Conservation (phyloP, 2,888 invertebrate genomes). For the Lobophora halterata region DNA sequence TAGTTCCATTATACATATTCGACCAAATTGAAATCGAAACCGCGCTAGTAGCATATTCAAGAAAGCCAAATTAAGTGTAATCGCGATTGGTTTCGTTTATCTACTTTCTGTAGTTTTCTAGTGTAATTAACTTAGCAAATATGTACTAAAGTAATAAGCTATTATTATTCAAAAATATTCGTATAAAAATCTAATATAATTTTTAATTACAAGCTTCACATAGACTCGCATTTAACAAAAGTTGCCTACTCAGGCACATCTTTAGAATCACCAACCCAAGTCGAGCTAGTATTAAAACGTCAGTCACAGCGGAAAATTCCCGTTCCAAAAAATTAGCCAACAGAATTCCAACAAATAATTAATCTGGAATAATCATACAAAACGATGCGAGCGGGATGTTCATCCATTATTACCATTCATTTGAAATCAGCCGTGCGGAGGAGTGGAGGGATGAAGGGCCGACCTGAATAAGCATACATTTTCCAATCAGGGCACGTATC, state of each 20-base stretch:
- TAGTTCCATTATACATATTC: too few species aligned
- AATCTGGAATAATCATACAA: slow-evolving; percentile 81
- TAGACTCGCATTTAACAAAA: too few species aligned
- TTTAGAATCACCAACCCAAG: slow-evolving; percentile 38
- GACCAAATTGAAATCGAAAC: too few species aligned
- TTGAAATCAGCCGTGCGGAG: slow-evolving; percentile 78
- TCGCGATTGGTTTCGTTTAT: too few species aligned
- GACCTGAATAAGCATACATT: slow-evolving; percentile 81
- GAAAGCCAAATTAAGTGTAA: too few species aligned
- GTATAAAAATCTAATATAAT: too few species aligned
- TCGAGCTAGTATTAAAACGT: slow-evolving; percentile 75
- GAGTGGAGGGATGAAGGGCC: slow-evolving; percentile 57
- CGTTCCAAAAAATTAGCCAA: slow-evolving; percentile 79
- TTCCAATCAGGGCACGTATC: slow-evolving; percentile 81
- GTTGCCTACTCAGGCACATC: slow-evolving; percentile 4
- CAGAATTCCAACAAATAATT: slow-evolving; percentile 80
- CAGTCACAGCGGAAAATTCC: slow-evolving; percentile 78
- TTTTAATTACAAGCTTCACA: neutral
- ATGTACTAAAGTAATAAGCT: too few species aligned
- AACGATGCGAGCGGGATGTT: slow-evolving; percentile 77
- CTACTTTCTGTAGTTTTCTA: too few species aligned
- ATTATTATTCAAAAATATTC: too few species aligned
- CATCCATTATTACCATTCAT: slow-evolving; percentile 80
- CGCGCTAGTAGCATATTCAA: too few species aligned
- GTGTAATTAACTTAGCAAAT: too few species aligned